Evolutionary conservation across 1,140 invertebrate genomes (phyloP), one percentile per base, ranked within the genome.

Genomic region (Phenacoccus solenopsis): DNA sequence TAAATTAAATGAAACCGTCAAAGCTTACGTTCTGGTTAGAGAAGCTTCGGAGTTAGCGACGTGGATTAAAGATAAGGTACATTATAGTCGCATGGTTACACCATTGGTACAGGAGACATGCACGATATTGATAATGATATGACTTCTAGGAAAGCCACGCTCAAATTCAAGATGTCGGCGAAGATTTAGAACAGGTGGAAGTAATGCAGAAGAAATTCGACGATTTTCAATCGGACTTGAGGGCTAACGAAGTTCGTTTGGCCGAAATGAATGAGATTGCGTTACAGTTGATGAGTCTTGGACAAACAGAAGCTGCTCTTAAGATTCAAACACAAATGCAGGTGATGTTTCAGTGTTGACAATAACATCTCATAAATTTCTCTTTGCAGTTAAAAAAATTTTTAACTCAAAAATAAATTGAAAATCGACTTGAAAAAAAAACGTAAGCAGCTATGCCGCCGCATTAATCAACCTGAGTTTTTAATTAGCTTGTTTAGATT

Each of bases 151-250:
- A 91, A 78, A 91, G 90, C 78, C 89, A 91, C 76, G 89, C 90
- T 1, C 90, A 96, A 77, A 90, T 96, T 9, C 91, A 96, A 76
- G 95, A 98, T 80, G 94, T 98, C 9, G 95, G 93, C 35, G 93
- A 96, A 78, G 95, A 97, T 81, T 80, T 98, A 67, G 97, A 99
- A 80, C 96, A 99, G 76, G 96, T 99, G 3, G 97, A 99, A 82
- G 96, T 98, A 1, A 88, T 98, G 85, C 97, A 99, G 81, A 98
- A 98, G 87, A 98, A 98, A 81, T 99, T 99, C 81, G 96, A 99
- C 79, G 97, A 99, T 80, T 99, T 99, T 86, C 93, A 96, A 79
- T 90, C 92, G 68, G 97, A 99, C 79, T 80, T 99, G 71, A 95
- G 96, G 78, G 94, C 96, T 0, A 98, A 99, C 80, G 96, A 99